Evolutionary conservation across 1,140 invertebrate species (phyloP).

Genomic region (Diabrotica undecimpunctata): DNA sequence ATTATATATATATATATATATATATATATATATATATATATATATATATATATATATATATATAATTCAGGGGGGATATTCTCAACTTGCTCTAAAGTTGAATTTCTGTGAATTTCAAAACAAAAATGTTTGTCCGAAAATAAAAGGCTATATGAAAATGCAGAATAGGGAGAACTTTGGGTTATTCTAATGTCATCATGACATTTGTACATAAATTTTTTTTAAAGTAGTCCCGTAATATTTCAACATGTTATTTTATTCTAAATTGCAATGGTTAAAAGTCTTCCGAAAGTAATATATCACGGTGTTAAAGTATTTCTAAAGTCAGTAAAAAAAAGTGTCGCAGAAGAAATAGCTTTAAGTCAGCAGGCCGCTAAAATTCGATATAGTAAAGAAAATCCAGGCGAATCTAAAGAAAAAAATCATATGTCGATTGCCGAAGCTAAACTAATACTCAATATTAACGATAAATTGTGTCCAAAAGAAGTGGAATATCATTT

Average conservation of each 20-base stretch:
- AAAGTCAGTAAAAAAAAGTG: conserved; percentile 19
- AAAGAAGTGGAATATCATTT: conserved; percentile 71
- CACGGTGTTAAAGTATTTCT: conserved; percentile 16
- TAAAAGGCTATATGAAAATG: too few species aligned
- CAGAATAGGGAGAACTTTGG: too few species aligned
- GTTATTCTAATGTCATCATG: too few species aligned
- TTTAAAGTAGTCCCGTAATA: neutral
- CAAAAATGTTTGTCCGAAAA: too few species aligned
- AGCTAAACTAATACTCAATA: conserved; percentile 87
- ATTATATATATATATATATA: too few species aligned
- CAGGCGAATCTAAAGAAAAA: neutral
- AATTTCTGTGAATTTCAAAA: too few species aligned
- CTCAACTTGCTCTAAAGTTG: too few species aligned
- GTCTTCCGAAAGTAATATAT: conserved; percentile 17
- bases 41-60: too few species aligned
- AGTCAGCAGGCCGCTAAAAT: conserved; percentile 20
- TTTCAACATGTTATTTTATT: conserved; percentile 1
- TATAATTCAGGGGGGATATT: too few species aligned
- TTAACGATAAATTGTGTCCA: conserved; percentile 64
- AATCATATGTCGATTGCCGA: conserved; percentile 70
- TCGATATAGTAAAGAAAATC: conserved; percentile 11
- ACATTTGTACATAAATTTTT: too few species aligned
- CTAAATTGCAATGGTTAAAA: conserved; percentile 9
- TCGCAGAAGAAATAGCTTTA: conserved; percentile 22
- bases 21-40: too few species aligned